Conservation (phyloP, 2,888 invertebrate species). For the Pediacus dermestoides region DNA sequence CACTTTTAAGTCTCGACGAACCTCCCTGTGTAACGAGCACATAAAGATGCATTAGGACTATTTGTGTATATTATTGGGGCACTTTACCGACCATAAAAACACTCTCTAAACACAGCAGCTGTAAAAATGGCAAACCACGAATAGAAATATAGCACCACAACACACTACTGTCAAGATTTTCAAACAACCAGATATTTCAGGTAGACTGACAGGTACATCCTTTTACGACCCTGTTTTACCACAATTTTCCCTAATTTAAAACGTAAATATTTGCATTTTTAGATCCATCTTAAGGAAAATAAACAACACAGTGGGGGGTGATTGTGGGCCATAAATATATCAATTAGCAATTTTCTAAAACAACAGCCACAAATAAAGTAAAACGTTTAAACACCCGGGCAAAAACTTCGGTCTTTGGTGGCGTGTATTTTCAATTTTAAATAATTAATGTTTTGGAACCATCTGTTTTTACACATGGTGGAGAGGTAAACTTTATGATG, state of each 20-base stretch:
- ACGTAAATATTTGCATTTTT: constrained; percentile 3
- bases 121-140: constrained; percentile 27
- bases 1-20: constrained; percentile 29
- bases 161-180: constrained; percentile 8
- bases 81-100: constrained; percentile 36
- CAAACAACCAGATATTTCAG: constrained; percentile 7
- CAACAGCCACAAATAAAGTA: no score
- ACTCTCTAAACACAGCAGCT: constrained; percentile 30
- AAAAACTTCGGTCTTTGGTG: no score
- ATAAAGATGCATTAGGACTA: constrained; percentile 41
- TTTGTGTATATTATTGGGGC: constrained; percentile 40
- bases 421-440: constrained; percentile 1
- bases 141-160: constrained; percentile 8
- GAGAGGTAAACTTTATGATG: not conserved
- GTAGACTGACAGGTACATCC: constrained; percentile 8
- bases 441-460: not conserved
- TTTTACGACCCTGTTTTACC: not conserved
- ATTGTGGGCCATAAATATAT: not conserved
- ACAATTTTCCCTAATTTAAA: not conserved
- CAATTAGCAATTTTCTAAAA: not conserved
- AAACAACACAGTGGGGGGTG: no score
- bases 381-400: no score
- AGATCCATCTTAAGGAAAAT: not conserved
- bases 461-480: not conserved
- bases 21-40: constrained; percentile 28